Percentiles rank a stretch among this genome's conserved stretches.
Conservation (phyloP, 2,113 vertebrate species). For the Epinephelus lanceolatus region DNA sequence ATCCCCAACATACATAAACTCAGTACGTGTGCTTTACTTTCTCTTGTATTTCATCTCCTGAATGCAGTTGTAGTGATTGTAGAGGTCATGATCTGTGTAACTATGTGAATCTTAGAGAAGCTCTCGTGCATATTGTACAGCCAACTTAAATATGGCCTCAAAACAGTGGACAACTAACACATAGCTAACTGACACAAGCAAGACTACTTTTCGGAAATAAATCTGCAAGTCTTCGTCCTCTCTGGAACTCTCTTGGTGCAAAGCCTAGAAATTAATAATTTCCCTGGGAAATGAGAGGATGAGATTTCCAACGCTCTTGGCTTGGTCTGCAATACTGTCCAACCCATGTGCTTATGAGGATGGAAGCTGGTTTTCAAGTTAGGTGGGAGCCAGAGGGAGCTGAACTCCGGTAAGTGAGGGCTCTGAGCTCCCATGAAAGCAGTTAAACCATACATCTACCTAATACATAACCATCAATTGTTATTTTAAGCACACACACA, state of each 20-base stretch:
- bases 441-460: too few species aligned
- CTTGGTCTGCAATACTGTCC: not conserved
- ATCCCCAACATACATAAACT: slow-evolving; percentile 97
- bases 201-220: not conserved
- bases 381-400: too few species aligned
- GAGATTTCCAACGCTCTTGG: not conserved
- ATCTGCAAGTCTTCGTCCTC: not conserved
- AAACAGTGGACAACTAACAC: too few species aligned
- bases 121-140: not conserved
- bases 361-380: too few species aligned
- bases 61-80: too few species aligned
- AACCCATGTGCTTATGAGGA: too few species aligned
- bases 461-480: too few species aligned
- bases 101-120: not conserved
- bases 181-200: too few species aligned
- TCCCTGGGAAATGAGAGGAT: not conserved
- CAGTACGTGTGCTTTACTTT: slow-evolving; percentile 76
- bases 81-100: not conserved
- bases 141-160: too few species aligned
- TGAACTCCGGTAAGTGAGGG: too few species aligned
- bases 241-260: not conserved
- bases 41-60: not conserved
- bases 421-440: too few species aligned
- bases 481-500: too few species aligned
- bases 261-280: not conserved